Conservation (phyloP, 2,797 vertebrate genomes). For the Miichthys miiuy region DNA sequence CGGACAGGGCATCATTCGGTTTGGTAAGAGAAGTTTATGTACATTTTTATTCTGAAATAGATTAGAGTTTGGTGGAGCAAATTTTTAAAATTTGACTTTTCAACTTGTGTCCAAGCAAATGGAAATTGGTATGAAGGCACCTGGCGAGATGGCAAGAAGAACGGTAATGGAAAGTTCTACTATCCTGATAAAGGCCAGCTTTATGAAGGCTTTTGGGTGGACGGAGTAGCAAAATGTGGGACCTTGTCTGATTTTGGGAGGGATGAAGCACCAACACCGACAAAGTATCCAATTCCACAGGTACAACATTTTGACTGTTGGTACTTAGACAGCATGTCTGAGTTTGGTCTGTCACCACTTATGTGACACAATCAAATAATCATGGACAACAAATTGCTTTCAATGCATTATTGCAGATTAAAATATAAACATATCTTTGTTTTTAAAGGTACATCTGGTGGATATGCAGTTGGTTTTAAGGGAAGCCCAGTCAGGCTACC, state of each 20-base stretch:
- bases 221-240: slow-evolving; percentile 89
- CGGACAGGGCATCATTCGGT: slow-evolving; percentile 87
- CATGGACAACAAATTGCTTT: not conserved
- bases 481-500: slow-evolving; percentile 80
- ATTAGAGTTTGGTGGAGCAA: not conserved
- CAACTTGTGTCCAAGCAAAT: slow-evolving; percentile 83
- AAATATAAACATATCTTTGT: slow-evolving; percentile 25
- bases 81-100: not conserved
- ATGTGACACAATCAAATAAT: not conserved
- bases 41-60: slow-evolving; percentile 4
- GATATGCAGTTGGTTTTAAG: slow-evolving; percentile 87
- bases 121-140: slow-evolving; percentile 90
- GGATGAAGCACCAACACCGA: slow-evolving; percentile 80
- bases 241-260: slow-evolving; percentile 87
- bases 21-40: slow-evolving; percentile 78
- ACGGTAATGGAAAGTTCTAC: slow-evolving; percentile 88
- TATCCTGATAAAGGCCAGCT: slow-evolving; percentile 88
- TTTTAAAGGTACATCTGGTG: slow-evolving; percentile 84
- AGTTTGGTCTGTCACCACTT: not conserved
- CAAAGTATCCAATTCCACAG: slow-evolving; percentile 90
- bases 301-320: slow-evolving; percentile 71
- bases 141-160: slow-evolving; percentile 91
- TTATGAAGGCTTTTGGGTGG: slow-evolving; percentile 91
- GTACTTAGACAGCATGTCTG: not conserved
- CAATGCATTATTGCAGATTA: not conserved